A percentile compares a stretch with the other conserved stretches of the same genome.
Evolutionary conservation across 2,888 invertebrate species (phyloP).

Genomic region (Megastigmus dorsalis): DNA sequence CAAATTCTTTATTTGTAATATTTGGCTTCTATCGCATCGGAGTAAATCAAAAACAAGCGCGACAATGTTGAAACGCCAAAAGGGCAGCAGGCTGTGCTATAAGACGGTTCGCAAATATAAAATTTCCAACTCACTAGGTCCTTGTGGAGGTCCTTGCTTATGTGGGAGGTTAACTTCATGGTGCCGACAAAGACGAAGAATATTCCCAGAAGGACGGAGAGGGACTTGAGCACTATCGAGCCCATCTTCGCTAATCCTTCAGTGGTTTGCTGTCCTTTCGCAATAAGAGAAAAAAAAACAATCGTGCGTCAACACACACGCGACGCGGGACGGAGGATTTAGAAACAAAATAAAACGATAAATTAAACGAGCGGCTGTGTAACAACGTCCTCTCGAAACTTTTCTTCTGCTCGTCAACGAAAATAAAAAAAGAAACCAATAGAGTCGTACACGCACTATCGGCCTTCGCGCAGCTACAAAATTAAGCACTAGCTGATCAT

Average conservation of each 20-base stretch:
- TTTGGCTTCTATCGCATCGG: no score
- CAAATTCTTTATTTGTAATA: no score
- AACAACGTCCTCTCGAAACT: slow-evolving; percentile 8
- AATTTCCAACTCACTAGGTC: slow-evolving; percentile 87
- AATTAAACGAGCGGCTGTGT: no score
- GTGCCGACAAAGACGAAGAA: slow-evolving; percentile 97
- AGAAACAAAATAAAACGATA: neutral
- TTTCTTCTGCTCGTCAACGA: neutral
- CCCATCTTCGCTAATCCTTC: slow-evolving; percentile 74
- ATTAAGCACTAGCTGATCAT: neutral
- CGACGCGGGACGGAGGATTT: neutral
- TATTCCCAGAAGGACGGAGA: slow-evolving; percentile 92
- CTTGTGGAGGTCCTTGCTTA: slow-evolving; percentile 96
- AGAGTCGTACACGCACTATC: neutral
- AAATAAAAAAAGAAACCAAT: neutral
- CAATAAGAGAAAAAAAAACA: no score
- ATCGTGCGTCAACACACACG: neutral
- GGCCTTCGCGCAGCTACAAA: neutral
- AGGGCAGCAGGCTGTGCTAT: no score
- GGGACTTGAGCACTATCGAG: slow-evolving; percentile 90
- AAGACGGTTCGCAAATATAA: no score
- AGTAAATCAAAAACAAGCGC: no score
- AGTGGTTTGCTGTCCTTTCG: no score
- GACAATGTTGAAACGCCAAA: no score
- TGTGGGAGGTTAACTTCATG: slow-evolving; percentile 91